A percentile compares a stretch with the other conserved stretches of the same genome.
These are phyloP conservation scores for Drosophila setosimentum DNA, from an alignment of 2,888 invertebrate genomes.

Conservation along the genomic window DNA sequence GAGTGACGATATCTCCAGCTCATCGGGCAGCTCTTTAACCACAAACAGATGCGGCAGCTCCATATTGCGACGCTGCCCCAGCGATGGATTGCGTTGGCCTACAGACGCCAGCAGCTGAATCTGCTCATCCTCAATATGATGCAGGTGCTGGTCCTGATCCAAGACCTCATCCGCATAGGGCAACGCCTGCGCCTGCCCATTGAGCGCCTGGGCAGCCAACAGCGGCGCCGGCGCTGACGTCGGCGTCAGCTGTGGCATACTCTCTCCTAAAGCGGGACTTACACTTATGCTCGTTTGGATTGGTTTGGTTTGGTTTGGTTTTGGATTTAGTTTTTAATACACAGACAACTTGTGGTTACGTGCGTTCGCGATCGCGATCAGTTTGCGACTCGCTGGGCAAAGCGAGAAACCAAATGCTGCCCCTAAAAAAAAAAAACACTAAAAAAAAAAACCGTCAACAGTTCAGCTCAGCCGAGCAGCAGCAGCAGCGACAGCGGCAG, in stretches of 20 bases:
- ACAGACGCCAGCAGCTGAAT: not conserved
- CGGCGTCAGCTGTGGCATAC: slow-evolving; percentile 27
- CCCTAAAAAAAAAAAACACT: slow-evolving; percentile 8
- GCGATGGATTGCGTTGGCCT: slow-evolving; percentile 30
- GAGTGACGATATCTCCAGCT: slow-evolving; percentile 5
- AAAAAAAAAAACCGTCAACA: slow-evolving; percentile 22
- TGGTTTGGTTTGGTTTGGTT: not conserved
- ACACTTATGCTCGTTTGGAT: not conserved
- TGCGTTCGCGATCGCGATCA: slow-evolving; percentile 54
- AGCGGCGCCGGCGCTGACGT: slow-evolving; percentile 8
- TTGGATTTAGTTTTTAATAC: not conserved
- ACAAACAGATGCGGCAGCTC: slow-evolving; percentile 65
- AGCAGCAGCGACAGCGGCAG: not conserved
- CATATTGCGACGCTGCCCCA: slow-evolving; percentile 60
- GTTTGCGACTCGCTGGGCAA: slow-evolving; percentile 46
- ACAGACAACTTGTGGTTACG: slow-evolving; percentile 15
- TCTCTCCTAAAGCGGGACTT: slow-evolving; percentile 1
- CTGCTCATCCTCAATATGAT: slow-evolving; percentile 3
- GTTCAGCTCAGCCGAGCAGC: slow-evolving; percentile 35
- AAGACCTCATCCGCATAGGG: slow-evolving; percentile 61
- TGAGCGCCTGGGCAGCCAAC: slow-evolving; percentile 60
- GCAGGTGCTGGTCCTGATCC: not conserved
- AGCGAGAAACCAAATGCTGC: slow-evolving; percentile 18
- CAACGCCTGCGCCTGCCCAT: slow-evolving; percentile 41
- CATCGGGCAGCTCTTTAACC: slow-evolving; percentile 52